phyloP scores from a whole-genome alignment of 1,140 invertebrate genomes.

The Drosophila burlai region DNA sequence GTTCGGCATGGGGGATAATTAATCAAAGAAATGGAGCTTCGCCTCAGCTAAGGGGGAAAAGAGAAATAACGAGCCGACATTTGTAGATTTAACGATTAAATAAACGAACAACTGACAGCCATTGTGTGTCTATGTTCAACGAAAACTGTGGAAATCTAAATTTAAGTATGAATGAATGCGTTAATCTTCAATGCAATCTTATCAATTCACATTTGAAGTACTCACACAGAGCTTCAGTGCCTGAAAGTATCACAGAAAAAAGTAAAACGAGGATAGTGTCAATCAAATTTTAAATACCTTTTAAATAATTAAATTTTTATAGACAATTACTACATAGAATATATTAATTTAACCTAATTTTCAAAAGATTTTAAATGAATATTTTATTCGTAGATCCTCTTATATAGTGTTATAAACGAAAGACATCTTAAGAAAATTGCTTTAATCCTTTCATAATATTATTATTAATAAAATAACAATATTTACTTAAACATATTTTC shows the following conservation, averaged over 20 bases:
- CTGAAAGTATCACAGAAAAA: neutral
- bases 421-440: too few species aligned
- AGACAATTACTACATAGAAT: neutral
- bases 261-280: neutral
- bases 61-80: slow-evolving; percentile 25
- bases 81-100: slow-evolving; percentile 20
- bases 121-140: slow-evolving; percentile 36
- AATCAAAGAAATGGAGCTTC: slow-evolving; percentile 74
- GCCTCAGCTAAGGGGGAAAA: neutral
- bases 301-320: too few species aligned
- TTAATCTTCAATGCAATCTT: slow-evolving; percentile 14
- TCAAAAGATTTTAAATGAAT: neutral
- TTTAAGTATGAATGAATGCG: neutral
- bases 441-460: too few species aligned
- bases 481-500: too few species aligned
- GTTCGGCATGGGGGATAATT: slow-evolving; percentile 52
- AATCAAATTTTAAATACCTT: neutral
- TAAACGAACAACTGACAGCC: slow-evolving; percentile 43
- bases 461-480: too few species aligned
- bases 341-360: neutral
- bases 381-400: too few species aligned
- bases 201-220: slow-evolving; percentile 10
- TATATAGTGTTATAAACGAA: too few species aligned
- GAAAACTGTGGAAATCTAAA: slow-evolving; percentile 1
- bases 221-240: neutral